Evolutionary conservation across 1,140 invertebrate genomes (phyloP).

Genomic region (Zaprionus ornatus): DNA sequence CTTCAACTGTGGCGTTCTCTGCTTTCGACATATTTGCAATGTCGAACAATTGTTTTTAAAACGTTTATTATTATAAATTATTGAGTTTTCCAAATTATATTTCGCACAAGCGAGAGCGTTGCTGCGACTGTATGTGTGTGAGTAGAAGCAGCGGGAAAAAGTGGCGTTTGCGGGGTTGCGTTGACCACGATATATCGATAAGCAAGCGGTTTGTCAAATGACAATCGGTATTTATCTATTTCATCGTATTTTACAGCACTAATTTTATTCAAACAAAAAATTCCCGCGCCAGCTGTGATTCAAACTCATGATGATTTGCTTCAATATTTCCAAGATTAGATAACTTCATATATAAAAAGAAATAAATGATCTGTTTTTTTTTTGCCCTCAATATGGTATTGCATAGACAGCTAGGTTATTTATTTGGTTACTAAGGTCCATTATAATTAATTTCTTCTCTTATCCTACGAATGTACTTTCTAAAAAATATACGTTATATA

Average conservation of each 20-base stretch:
- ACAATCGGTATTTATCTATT: background rate
- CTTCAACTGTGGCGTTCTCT: conserved; percentile 56
- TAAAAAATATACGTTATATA: conserved; percentile 37
- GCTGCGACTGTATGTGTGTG: conserved; percentile 39
- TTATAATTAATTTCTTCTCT: conserved; percentile 10
- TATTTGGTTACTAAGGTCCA: conserved; percentile 2
- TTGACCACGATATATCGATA: conserved; percentile 32
- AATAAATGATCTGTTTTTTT: background rate
- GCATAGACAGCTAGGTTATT: background rate
- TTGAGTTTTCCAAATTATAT: conserved; percentile 48
- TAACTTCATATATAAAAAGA: background rate
- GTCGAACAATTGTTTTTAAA: conserved; percentile 18
- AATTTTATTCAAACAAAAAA: background rate
- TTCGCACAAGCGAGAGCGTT: conserved; percentile 38
- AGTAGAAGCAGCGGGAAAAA: conserved; percentile 42
- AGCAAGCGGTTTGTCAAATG: background rate
- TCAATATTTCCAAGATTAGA: background rate
- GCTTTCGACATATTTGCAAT: conserved; percentile 71
- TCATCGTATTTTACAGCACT: conserved; percentile 10
- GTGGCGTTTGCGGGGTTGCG: conserved; percentile 43
- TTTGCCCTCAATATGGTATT: background rate
- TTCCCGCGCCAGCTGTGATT: conserved; percentile 1
- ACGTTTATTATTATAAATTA: conserved; percentile 31
- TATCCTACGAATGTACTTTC: conserved; percentile 26
- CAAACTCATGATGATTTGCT: too few species aligned